phyloP scores from a whole-genome alignment of 2,797 vertebrate genomes.

The Sebastes minor region DNA sequence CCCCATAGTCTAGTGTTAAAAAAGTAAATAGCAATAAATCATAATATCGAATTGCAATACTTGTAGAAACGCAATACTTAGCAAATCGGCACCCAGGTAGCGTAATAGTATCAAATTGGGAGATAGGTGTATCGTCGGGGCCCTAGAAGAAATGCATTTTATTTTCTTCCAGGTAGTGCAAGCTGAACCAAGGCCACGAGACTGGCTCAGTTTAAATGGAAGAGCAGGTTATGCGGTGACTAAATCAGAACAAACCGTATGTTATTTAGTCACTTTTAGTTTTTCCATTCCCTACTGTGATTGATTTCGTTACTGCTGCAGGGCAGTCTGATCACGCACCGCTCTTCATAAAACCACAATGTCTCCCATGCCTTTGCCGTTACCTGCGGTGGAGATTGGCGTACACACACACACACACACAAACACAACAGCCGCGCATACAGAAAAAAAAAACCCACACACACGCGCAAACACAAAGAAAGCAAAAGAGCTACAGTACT shows the following conservation, averaged over 20 bases:
- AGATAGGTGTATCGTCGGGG: too few species aligned
- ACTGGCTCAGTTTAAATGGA: slow-evolving; percentile 9
- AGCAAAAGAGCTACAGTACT: slow-evolving; percentile 80
- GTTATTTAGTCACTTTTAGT: slow-evolving; percentile 57
- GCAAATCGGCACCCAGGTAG: too few species aligned
- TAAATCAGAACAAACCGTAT: slow-evolving; percentile 27
- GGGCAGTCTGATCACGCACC: slow-evolving; percentile 64
- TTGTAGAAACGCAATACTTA: too few species aligned
- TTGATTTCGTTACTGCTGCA: slow-evolving; percentile 70
- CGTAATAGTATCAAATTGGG: too few species aligned
- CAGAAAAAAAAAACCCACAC: slow-evolving; percentile 45
- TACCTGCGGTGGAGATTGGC: slow-evolving; percentile 55
- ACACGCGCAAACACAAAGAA: slow-evolving; percentile 69
- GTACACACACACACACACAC: slow-evolving; percentile 33
- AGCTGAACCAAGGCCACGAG: slow-evolving; percentile 27
- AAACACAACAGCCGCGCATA: slow-evolving; percentile 36
- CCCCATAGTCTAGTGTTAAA: too few species aligned
- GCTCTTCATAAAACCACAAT: slow-evolving; percentile 61
- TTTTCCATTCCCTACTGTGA: slow-evolving; percentile 60
- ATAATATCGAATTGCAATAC: too few species aligned
- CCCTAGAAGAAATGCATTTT: background rate
- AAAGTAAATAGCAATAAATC: too few species aligned
- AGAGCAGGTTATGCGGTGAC: slow-evolving; percentile 15
- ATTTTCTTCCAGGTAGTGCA: background rate
- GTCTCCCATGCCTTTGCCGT: slow-evolving; percentile 66